Base-by-base conservation (phyloP, 2,113 vertebrate genomes). In the Felis chaus region DNA sequence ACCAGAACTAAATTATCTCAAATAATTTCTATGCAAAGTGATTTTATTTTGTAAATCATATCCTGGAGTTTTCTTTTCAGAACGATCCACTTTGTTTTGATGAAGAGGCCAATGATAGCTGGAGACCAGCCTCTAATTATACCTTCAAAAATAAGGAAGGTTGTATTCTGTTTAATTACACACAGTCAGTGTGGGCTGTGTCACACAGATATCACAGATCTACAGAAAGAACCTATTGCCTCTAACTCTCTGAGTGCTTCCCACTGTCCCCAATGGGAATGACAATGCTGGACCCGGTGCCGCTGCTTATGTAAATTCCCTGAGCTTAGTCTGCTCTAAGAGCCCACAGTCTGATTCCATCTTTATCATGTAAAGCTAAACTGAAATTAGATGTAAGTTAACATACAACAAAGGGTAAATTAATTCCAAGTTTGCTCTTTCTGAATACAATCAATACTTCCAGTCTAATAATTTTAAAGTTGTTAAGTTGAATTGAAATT, bases 1-100 rank as follows among this genome's bases (percentile, higher is more conserved):
- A 68, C 50, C 6, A 89, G 36, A 87, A 88, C 12, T 88, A 74
- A 94, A 57, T 92, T 4, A 66, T 41, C 65, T 84, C 1, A 5
- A 65, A 3, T 19, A 3, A 15, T 86, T 73, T 93, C 53, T 27
- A 65, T 25, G 2, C 65, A 92, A 86, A 87, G 65, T 66, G 81
- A 76, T 48, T 73, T 92, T 18, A 80, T 94, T 93, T 95, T 66
- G 45, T 41, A 50, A 87, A 94, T 55, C 66, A 36, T 50, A 80
- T 23, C 23, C 11, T 89, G 18, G 61, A 73, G 39, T 80, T 86
- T 19, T 86, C 11, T 36, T 87, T 92, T 92, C n/a, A 69, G 76
- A 92, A 83, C 84, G 29, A 71, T 2, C 0, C 25, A 84, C 19
- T 50, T 33, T 76, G 53, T 53, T 95, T 66, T 69, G 23, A 39